Conservation (phyloP, 1,140 invertebrate genomes). For the Chlorops oryzae region DNA sequence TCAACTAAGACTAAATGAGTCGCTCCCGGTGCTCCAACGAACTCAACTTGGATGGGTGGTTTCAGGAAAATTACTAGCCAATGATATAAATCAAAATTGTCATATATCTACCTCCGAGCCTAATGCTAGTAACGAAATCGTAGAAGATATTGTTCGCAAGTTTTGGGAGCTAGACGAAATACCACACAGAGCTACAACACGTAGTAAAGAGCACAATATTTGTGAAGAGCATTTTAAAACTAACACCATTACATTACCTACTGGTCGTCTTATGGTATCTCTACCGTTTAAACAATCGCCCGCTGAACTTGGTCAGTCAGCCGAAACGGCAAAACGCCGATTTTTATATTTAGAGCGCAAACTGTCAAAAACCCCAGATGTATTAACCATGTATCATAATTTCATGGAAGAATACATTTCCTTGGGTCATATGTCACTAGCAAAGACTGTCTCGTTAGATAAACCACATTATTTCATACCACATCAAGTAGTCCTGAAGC, state of each 20-base stretch:
- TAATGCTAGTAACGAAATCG: no score
- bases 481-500: slow-evolving; percentile 4
- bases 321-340: slow-evolving; percentile 21
- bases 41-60: no score
- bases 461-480: slow-evolving; percentile 24
- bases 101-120: slow-evolving; percentile 1
- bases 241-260: slow-evolving; percentile 1
- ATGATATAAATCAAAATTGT: no score
- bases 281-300: slow-evolving; percentile 18
- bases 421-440: slow-evolving; percentile 38
- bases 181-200: no score
- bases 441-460: slow-evolving; percentile 22
- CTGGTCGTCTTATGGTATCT: slow-evolving; percentile 20
- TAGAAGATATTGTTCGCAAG: no score
- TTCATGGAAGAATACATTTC: slow-evolving; percentile 38
- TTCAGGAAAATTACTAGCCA: no score
- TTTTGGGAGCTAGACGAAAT: no score
- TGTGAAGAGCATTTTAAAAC: slow-evolving; percentile 15
- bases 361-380: slow-evolving; percentile 24
- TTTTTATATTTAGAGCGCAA: slow-evolving; percentile 31
- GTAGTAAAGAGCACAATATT: slow-evolving; percentile 17
- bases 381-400: slow-evolving; percentile 15
- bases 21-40: no score
- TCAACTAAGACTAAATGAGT: no score
- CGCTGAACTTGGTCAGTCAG: slow-evolving; percentile 31